Evolutionary conservation across 2,888 invertebrate genomes (phyloP).

Genomic region (Ichneumoninae sp.): DNA sequence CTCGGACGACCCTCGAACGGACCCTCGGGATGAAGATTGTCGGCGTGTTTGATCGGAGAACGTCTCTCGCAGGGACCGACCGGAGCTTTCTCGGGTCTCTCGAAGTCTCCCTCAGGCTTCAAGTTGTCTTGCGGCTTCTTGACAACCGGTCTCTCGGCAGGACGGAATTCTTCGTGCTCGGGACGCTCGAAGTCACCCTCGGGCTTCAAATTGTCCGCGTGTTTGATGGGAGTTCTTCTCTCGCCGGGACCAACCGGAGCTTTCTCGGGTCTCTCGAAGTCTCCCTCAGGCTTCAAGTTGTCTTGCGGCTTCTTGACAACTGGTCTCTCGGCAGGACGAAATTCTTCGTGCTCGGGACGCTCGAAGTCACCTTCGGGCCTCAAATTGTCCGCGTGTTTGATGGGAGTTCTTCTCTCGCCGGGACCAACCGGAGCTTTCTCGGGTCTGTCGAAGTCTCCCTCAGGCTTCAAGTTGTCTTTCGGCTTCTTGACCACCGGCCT

Average conservation of each 20-base stretch:
- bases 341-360: constrained; percentile 71
- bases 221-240: constrained; percentile 76
- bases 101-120: constrained; percentile 85
- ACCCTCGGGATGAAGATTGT: constrained; percentile 84
- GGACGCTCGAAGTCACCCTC: constrained; percentile 81
- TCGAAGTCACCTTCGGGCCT: constrained; percentile 84
- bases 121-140: constrained; percentile 81
- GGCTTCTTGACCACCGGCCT: constrained; percentile 81
- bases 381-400: constrained; percentile 80
- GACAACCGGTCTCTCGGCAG: constrained; percentile 75
- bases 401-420: constrained; percentile 79
- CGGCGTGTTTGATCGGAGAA: constrained; percentile 85
- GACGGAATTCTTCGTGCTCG: constrained; percentile 71
- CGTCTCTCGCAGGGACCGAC: constrained; percentile 87
- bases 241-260: constrained; percentile 83
- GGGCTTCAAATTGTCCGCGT: constrained; percentile 83
- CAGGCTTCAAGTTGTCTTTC: constrained; percentile 87
- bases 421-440: constrained; percentile 81
- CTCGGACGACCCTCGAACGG: constrained; percentile 84
- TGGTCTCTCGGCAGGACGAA: constrained; percentile 74
- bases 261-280: constrained; percentile 82
- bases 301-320: constrained; percentile 79
- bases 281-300: constrained; percentile 84
- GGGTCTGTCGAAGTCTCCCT: constrained; percentile 83
- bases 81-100: constrained; percentile 84